These are phyloP conservation scores for Microchrysa polita DNA, from an alignment of 2,888 invertebrate genomes.

Conservation along the genomic window DNA sequence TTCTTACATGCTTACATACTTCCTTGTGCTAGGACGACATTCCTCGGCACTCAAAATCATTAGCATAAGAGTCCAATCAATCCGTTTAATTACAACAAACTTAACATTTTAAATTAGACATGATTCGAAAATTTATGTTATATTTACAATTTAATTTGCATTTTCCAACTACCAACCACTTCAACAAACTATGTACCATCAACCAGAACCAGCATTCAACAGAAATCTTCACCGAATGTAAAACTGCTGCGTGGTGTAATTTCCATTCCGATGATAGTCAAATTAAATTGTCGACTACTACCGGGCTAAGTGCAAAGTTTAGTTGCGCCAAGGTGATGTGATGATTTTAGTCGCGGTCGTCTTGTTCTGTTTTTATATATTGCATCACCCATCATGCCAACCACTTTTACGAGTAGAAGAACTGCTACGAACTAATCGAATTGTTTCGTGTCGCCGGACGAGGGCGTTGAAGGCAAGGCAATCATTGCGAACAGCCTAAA, in stretches of 20 bases:
- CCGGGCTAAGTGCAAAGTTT: conserved; percentile 39
- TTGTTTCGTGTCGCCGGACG: no score
- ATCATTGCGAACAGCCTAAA: not conserved
- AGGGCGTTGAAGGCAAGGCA: not conserved
- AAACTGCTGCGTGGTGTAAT: conserved; percentile 1
- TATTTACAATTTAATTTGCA: conserved; percentile 33
- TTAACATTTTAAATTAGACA: conserved; percentile 24
- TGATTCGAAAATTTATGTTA: conserved; percentile 23
- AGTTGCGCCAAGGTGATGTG: conserved; percentile 4
- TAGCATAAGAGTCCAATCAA: conserved; percentile 33
- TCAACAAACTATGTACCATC: not conserved
- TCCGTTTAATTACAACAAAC: conserved; percentile 40
- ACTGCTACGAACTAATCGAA: no score
- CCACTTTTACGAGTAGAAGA: no score
- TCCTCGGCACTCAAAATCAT: conserved; percentile 4
- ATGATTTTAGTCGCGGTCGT: conserved; percentile 1
- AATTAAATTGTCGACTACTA: conserved; percentile 31
- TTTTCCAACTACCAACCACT: conserved; percentile 7
- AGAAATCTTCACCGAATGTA: no score
- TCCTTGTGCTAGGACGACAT: not conserved
- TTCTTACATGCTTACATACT: no score
- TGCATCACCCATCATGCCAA: no score
- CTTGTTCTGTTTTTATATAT: not conserved
- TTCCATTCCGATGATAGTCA: not conserved
- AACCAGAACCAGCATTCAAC: no score